phyloP scores from a whole-genome alignment of 23 tunicate species.

The Ascidia mentula region DNA sequence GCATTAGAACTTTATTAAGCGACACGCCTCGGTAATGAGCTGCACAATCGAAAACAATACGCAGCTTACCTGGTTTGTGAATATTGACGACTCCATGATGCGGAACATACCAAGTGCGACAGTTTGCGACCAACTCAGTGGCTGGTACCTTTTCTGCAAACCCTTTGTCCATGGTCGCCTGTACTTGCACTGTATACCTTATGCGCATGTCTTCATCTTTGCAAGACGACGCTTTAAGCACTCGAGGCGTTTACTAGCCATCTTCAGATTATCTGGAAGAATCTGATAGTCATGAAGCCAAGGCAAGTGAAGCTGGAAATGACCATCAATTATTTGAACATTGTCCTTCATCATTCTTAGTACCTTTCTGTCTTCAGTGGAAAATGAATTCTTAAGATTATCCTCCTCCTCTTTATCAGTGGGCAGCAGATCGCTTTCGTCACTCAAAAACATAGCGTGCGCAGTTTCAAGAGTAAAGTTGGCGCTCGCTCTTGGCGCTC shows the following conservation, averaged over 20 bases:
- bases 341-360: not conserved
- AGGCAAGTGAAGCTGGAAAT: constrained; percentile 21
- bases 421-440: not conserved
- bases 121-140: not conserved
- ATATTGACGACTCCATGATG: constrained; percentile 14
- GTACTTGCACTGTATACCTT: constrained; percentile 14
- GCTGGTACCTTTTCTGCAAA: constrained; percentile 4
- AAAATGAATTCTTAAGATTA: not conserved
- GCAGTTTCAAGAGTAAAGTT: not conserved
- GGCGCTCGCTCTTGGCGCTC: too few species aligned
- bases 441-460: constrained; percentile 10
- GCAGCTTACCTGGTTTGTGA: constrained; percentile 20
- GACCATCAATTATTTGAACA: constrained; percentile 22
- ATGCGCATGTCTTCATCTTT: not conserved
- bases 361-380: constrained; percentile 15
- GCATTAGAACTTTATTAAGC: constrained; percentile 11
- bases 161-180: not conserved
- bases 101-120: constrained; percentile 9
- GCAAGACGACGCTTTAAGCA: constrained; percentile 2
- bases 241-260: constrained; percentile 23
- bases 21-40: constrained; percentile 12
- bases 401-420: not conserved
- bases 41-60: constrained; percentile 17
- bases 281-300: constrained; percentile 22
- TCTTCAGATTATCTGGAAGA: constrained; percentile 18